phyloP scores from a whole-genome alignment of 2,113 vertebrate species.

The Leucosticte australis region DNA sequence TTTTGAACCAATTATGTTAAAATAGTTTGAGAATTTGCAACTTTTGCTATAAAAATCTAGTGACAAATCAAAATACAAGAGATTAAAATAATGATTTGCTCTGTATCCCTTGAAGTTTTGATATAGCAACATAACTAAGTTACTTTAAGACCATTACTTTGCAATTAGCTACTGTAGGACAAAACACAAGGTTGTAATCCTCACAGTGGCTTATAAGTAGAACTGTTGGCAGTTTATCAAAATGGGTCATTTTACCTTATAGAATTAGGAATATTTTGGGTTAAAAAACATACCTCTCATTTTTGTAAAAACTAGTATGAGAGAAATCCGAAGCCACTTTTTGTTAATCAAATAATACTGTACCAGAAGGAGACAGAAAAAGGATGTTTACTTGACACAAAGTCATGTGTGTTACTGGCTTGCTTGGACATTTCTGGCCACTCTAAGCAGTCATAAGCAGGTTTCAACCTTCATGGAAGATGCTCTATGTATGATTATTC shows the following conservation, averaged over 20 bases:
- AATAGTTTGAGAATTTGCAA: neutral
- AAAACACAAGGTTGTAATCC: neutral
- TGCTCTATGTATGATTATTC: neutral
- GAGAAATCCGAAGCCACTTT: neutral
- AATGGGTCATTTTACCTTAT: neutral
- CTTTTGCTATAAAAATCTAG: neutral
- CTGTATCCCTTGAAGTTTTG: neutral
- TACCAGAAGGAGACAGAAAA: neutral
- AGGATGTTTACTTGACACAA: neutral
- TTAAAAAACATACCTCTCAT: neutral
- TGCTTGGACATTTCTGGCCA: neutral
- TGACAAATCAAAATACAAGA: neutral
- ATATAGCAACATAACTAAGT: neutral
- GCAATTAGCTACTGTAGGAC: neutral
- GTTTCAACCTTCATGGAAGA: neutral
- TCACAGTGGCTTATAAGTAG: neutral
- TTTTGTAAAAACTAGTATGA: neutral
- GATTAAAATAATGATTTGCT: neutral
- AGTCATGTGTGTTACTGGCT: neutral
- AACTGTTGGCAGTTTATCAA: neutral
- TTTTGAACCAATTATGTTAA: neutral
- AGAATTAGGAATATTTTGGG: neutral
- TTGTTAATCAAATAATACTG: neutral
- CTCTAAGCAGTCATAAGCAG: neutral
- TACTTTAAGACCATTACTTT: neutral